Base-by-base conservation (phyloP, 30 jellyfish, hydroid and myxozoan genomes). In the Morbakka virulenta region DNA sequence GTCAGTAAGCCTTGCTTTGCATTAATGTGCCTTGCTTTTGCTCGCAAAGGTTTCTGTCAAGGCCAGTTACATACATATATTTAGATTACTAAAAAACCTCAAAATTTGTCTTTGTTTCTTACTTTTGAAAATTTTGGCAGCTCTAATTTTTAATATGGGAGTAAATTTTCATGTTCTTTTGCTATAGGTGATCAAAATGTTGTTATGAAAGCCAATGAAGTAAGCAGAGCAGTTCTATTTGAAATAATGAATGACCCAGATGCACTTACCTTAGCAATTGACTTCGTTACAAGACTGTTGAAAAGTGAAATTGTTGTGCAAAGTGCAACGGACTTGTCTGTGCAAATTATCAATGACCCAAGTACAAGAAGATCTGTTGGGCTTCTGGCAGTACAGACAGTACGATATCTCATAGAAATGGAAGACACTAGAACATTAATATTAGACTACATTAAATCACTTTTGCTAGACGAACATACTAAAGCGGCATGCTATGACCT, bases 141-240 rank as follows among this genome's bases (percentile, higher is more conserved):
- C n/a, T n/a, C n/a, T n/a, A n/a, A n/a, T n/a, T n/a, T n/a, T n/a
- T n/a, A n/a, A n/a, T n/a, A n/a, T n/a, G n/a, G n/a, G n/a, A n/a
- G n/a, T n/a, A n/a, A n/a, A n/a, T n/a, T n/a, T n/a, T n/a, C n/a
- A n/a, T n/a, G n/a, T n/a, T n/a, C n/a, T n/a, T n/a, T n/a, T n/a
- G n/a, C n/a, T n/a, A 14, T 35, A 87, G 96, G 96, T 72, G 96
- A 87, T 67, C 76, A 87, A 64, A 68, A 50, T 74, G 96, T 87
- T 14, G 94, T 87, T 41, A 50, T 87, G 48, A 82, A 87, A 20
- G 96, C 91, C 49, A 87, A 87, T 62, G 96, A 80, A 80, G 48
- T 87, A 17, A 70, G 94, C 4, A 87, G 80, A 51, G 82, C 85
- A 26, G 75, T 87, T 17, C 80, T 87, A 13, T 48, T 77, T 50